Conservation (phyloP, 2,113 vertebrate genomes). For the Laticauda laticaudata region DNA sequence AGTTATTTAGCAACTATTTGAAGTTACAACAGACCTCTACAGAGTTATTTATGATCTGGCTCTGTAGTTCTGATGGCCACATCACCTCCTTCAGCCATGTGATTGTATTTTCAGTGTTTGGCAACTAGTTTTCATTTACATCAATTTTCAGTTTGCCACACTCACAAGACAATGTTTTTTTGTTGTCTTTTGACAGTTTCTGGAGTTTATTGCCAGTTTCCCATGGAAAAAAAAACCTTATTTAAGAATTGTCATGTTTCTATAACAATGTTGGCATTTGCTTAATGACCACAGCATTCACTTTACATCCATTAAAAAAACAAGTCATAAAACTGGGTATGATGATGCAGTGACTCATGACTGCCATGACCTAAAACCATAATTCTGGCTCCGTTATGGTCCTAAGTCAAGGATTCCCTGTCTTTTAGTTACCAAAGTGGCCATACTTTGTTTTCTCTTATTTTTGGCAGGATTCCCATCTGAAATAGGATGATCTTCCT, state of each 20-base stretch:
- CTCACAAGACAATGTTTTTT: background rate
- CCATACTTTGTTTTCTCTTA: background rate
- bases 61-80: background rate
- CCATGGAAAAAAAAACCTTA: too few relatives aligned
- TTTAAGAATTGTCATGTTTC: background rate
- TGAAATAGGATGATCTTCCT: background rate
- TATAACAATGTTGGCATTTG: background rate
- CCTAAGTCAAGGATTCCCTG: background rate
- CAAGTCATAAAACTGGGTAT: background rate
- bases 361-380: background rate
- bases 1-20: background rate
- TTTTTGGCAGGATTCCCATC: background rate
- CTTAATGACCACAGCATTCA: background rate
- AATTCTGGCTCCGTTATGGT: background rate
- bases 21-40: background rate
- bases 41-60: background rate
- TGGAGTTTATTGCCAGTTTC: background rate
- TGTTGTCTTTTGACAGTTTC: background rate
- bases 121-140: background rate
- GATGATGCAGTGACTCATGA: background rate
- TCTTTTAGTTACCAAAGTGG: background rate
- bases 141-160: background rate
- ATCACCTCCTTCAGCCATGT: background rate
- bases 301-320: background rate
- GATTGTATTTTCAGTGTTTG: background rate